These are phyloP conservation scores for Atta cephalotes DNA, from an alignment of 1,140 invertebrate species.

Conservation along the genomic window DNA sequence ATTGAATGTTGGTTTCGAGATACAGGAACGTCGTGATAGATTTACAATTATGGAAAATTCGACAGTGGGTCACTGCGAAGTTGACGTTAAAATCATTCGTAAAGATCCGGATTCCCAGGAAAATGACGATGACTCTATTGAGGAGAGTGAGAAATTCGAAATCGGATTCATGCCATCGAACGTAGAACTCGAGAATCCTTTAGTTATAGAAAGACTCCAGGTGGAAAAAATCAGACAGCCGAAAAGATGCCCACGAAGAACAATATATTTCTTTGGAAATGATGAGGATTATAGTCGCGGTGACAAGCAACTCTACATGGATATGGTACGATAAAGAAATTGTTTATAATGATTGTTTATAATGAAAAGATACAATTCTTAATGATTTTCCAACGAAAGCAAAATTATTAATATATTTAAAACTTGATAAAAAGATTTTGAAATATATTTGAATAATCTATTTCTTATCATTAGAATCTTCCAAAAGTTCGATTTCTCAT, in stretches of 20 bases:
- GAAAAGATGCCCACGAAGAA: conserved; percentile 45
- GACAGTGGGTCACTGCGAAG: conserved; percentile 59
- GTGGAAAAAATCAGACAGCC: conserved; percentile 54
- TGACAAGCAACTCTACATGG: conserved; percentile 32
- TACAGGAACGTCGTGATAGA: conserved; percentile 14
- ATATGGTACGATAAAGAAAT: conserved; percentile 54
- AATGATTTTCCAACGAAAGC: neutral
- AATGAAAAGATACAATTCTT: neutral
- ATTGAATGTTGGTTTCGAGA: conserved; percentile 65
- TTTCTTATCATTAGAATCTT: neutral
- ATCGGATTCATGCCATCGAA: conserved; percentile 9
- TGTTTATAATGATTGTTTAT: neutral
- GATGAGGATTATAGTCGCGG: conserved; percentile 42
- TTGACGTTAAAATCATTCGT: conserved; percentile 48
- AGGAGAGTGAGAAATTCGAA: neutral
- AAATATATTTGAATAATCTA: too few species aligned
- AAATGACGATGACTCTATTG: neutral
- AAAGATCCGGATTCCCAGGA: neutral
- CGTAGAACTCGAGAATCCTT: neutral
- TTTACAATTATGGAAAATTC: conserved; percentile 68
- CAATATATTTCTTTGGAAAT: conserved; percentile 66
- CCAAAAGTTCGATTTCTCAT: too few species aligned
- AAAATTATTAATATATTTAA: neutral
- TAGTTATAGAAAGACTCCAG: neutral
- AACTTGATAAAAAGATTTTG: neutral